A percentile compares a stretch with the other conserved stretches of the same genome.
Evolutionary conservation across 2,113 vertebrate genomes (phyloP).

Genomic region (Odontophorus gujanensis): DNA sequence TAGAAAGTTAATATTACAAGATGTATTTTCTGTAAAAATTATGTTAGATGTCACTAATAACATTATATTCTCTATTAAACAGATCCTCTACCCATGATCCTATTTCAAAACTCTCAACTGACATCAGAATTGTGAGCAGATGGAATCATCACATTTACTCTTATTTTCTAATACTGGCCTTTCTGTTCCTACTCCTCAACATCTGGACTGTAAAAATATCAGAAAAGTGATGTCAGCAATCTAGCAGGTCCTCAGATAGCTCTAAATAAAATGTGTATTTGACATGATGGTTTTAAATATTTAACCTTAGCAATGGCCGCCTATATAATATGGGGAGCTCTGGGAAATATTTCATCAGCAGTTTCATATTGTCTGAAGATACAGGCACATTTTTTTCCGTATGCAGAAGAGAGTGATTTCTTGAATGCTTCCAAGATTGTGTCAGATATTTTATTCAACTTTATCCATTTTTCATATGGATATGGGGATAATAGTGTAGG

Average conservation of each 20-base stretch:
- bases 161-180: background rate
- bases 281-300: background rate
- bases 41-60: background rate
- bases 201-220: background rate
- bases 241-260: background rate
- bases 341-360: background rate
- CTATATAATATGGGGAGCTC: background rate
- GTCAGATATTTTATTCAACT: background rate
- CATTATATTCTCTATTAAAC: background rate
- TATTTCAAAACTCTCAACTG: background rate
- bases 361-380: background rate
- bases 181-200: background rate
- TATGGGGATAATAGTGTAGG: background rate
- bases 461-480: background rate
- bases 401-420: background rate
- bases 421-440: background rate
- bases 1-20: background rate
- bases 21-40: background rate
- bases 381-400: background rate
- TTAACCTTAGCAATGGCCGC: background rate
- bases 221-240: background rate
- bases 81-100: background rate
- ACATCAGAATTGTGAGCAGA: background rate
- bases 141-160: background rate
- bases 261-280: background rate